phyloP scores from a whole-genome alignment of 2,113 vertebrate genomes.

The Neomonachus schauinslandi region DNA sequence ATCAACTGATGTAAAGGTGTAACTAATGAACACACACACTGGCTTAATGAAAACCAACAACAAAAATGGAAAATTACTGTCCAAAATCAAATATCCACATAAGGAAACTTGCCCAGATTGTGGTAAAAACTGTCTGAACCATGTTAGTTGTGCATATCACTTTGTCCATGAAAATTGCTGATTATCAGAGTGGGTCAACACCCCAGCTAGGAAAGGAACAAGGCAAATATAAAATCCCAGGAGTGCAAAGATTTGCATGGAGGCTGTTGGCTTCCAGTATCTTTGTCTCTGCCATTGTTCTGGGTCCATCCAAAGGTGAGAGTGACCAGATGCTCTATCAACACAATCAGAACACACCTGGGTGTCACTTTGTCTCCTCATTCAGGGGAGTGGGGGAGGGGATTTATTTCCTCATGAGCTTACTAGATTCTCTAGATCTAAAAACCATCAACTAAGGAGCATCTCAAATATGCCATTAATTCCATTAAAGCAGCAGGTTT shows the following conservation, averaged over 20 bases:
- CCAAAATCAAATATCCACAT: not conserved
- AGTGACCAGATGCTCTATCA: not conserved
- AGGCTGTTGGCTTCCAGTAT: not conserved
- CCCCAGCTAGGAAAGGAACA: not conserved
- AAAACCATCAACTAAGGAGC: not conserved
- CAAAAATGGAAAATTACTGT: not conserved
- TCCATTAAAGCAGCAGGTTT: not conserved
- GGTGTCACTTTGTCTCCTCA: not conserved
- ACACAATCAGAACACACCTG: not conserved
- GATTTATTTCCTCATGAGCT: not conserved
- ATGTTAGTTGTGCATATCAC: not conserved
- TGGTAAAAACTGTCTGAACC: not conserved
- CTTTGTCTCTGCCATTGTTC: not conserved
- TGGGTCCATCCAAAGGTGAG: not conserved
- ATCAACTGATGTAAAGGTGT: not conserved
- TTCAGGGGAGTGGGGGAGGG: accelerated
- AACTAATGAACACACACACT: not conserved
- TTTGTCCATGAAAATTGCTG: not conserved
- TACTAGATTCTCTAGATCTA: not conserved
- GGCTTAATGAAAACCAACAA: not conserved
- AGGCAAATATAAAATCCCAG: not conserved
- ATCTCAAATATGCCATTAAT: not conserved
- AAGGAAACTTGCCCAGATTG: not conserved
- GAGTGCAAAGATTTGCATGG: not conserved
- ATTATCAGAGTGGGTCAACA: not conserved